Percentiles rank a stretch among this genome's conserved stretches.
Evolutionary conservation across 2,888 invertebrate species (phyloP).

Genomic region (Dascillus cervinus): DNA sequence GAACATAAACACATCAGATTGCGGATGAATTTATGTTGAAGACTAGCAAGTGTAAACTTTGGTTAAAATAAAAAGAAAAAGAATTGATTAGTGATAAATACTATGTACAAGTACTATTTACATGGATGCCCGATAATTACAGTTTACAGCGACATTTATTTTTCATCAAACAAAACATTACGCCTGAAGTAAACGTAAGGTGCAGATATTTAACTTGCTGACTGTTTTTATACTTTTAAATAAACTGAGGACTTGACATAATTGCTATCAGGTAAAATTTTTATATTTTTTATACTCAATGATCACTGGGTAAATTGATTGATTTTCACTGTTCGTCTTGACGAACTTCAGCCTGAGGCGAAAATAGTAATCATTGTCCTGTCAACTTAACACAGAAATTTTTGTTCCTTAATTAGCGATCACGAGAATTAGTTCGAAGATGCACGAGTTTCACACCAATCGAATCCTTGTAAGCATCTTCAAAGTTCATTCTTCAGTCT

Average conservation of each 20-base stretch:
- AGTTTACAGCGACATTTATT: conserved; percentile 43
- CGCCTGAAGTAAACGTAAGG: conserved; percentile 32
- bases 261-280: conserved; percentile 35
- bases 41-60: conserved; percentile 40
- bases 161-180: conserved; percentile 26
- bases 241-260: conserved; percentile 36
- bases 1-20: neutral
- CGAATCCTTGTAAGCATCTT: conserved; percentile 26
- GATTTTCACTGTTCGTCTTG: conserved; percentile 38
- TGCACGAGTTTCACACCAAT: conserved; percentile 28
- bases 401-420: conserved; percentile 12
- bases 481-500: conserved; percentile 29
- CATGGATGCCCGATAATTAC: conserved; percentile 25
- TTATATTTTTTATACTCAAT: conserved; percentile 27
- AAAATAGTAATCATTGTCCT: conserved; percentile 29
- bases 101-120: conserved; percentile 21
- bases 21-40: conserved; percentile 10
- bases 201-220: conserved; percentile 44
- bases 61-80: conserved; percentile 26
- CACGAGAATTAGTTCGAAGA: conserved; percentile 31
- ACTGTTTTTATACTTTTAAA: conserved; percentile 42
- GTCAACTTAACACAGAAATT: conserved; percentile 40
- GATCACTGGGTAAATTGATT: conserved; percentile 39
- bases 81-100: conserved; percentile 16
- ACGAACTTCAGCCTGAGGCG: conserved; percentile 39